phyloP scores from a whole-genome alignment of 2,888 invertebrate genomes.

The Rhamphomyia laevipes region DNA sequence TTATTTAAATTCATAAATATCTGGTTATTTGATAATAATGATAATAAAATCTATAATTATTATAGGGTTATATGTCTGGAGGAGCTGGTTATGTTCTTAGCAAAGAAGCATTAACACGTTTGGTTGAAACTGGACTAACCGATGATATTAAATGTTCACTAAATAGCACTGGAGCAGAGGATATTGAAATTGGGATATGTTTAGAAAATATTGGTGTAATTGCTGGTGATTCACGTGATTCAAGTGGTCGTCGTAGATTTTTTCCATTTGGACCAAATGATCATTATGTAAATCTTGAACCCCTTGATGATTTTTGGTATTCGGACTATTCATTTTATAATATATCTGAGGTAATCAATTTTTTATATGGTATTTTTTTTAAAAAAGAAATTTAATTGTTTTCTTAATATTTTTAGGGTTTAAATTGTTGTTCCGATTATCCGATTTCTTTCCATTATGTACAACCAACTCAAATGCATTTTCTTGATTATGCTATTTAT shows the following conservation, averaged over 20 bases:
- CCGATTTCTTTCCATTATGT: background rate
- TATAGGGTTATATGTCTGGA: constrained; percentile 79
- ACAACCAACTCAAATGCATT: background rate
- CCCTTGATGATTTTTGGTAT: constrained; percentile 85
- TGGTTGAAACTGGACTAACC: constrained; percentile 63
- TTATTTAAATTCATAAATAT: no score
- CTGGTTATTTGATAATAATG: no score
- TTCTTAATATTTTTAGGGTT: background rate
- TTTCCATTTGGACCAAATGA: constrained; percentile 93
- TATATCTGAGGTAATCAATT: constrained; percentile 52
- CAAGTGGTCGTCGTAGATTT: constrained; percentile 79
- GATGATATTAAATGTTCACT: constrained; percentile 41
- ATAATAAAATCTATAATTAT: constrained; percentile 26
- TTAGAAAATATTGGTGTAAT: constrained; percentile 72
- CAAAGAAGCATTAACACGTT: constrained; percentile 61
- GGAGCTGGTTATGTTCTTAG: constrained; percentile 95
- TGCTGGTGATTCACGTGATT: constrained; percentile 85
- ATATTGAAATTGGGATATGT: constrained; percentile 52
- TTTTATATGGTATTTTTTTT: background rate
- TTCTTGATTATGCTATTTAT: background rate
- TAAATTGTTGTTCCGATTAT: background rate
- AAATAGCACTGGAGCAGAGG: constrained; percentile 41
- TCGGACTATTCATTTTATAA: constrained; percentile 93
- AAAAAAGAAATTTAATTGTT: background rate
- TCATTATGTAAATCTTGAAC: constrained; percentile 76